These are phyloP conservation scores for Drosophila borealis DNA, from an alignment of 2,888 invertebrate species.

Conservation along the genomic window DNA sequence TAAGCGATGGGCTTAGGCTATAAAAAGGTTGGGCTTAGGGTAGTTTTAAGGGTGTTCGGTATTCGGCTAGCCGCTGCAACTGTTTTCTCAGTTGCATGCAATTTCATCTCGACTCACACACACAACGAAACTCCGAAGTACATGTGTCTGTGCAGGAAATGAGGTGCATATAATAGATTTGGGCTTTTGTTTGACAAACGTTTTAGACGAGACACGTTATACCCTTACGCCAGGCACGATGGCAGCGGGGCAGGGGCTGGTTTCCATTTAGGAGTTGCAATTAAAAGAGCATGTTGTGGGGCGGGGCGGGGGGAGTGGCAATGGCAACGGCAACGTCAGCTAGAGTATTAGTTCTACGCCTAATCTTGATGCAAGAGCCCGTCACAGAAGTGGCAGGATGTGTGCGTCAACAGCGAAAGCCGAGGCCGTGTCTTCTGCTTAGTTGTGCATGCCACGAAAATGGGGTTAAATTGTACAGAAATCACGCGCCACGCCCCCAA, in stretches of 20 bases:
- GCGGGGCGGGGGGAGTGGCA: not conserved
- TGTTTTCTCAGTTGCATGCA: not conserved
- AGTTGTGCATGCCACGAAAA: conserved; percentile 51
- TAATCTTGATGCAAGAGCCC: conserved; percentile 41
- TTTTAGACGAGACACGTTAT: conserved; percentile 29
- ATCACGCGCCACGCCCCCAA: conserved; percentile 48
- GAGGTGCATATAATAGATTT: conserved; percentile 52
- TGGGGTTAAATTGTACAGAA: conserved; percentile 81
- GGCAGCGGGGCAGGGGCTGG: not conserved
- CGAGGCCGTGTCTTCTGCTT: conserved; percentile 31
- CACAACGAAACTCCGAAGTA: not conserved
- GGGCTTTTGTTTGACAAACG: conserved; percentile 52
- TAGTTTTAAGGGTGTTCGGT: not conserved
- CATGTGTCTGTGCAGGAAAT: conserved; percentile 16
- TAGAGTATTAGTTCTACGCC: conserved; percentile 44
- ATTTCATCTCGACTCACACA: conserved; percentile 6
- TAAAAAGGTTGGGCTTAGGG: too few relatives aligned
- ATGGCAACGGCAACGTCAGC: not conserved
- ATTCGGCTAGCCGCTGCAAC: not conserved
- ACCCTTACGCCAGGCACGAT: not conserved
- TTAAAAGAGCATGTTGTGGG: conserved; percentile 16
- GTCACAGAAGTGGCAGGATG: conserved; percentile 1
- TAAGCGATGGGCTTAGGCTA: too few relatives aligned
- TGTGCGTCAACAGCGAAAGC: conserved; percentile 1
- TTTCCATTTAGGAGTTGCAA: conserved; percentile 38